These are phyloP conservation scores for Hetaerina titia DNA, from an alignment of 2,888 invertebrate genomes.

Conservation along the genomic window DNA sequence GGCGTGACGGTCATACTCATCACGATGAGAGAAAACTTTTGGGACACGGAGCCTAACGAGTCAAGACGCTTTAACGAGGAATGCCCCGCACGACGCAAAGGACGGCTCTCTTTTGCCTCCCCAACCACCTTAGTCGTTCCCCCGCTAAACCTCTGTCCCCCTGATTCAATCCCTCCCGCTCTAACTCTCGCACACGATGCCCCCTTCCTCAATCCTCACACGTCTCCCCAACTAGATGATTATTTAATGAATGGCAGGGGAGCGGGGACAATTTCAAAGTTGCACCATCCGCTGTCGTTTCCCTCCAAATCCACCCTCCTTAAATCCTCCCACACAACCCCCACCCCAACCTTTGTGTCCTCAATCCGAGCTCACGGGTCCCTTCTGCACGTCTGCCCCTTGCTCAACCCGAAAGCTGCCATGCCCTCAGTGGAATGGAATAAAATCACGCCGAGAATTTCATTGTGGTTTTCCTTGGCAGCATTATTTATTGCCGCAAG, in stretches of 20 bases:
- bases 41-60: conserved; percentile 43
- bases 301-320: not conserved
- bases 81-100: not conserved
- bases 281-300: not conserved
- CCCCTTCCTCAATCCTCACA: conserved; percentile 28
- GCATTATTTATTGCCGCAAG: not conserved
- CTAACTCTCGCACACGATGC: not conserved
- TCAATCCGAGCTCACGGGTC: not conserved
- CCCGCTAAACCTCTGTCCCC: not conserved
- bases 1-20: conserved; percentile 46
- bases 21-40: not conserved
- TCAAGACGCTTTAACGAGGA: conserved; percentile 37
- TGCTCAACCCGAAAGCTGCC: not conserved
- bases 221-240: conserved; percentile 12
- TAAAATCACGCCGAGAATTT: not conserved
- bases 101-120: not conserved
- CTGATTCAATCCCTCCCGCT: not conserved
- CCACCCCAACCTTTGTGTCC: not conserved
- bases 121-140: not conserved
- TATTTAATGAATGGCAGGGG: conserved; percentile 26
- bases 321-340: not conserved
- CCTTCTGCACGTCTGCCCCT: not conserved
- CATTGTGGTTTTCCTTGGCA: not conserved
- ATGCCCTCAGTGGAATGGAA: not conserved
- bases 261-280: conserved; percentile 22